Evolutionary conservation across 2,888 invertebrate species (phyloP).

Genomic region (Cetonia aurata): DNA sequence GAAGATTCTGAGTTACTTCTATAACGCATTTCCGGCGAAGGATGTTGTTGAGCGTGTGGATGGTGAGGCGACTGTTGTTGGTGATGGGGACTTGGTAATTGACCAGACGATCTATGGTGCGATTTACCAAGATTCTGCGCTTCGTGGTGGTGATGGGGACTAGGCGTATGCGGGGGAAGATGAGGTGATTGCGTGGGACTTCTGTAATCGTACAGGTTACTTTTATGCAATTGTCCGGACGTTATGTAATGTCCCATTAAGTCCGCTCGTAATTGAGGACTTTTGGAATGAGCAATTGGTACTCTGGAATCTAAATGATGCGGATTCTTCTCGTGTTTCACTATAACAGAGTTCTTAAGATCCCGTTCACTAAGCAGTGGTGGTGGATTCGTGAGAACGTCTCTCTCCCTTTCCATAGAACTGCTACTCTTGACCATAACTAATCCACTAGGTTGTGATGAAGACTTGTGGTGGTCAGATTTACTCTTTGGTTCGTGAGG

Average conservation of each 20-base stretch:
- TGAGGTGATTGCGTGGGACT: conserved; percentile 67
- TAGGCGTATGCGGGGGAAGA: conserved; percentile 62
- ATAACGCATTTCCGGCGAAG: conserved; percentile 63
- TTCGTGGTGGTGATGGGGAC: conserved; percentile 59
- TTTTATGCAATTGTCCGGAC: conserved; percentile 57
- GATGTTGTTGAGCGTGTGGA: conserved; percentile 64
- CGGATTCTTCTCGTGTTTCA: conserved; percentile 78
- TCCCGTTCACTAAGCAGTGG: conserved; percentile 76
- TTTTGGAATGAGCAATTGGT: conserved; percentile 71
- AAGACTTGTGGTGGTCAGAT: conserved; percentile 67
- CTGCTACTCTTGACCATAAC: conserved; percentile 64
- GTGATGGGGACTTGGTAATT: conserved; percentile 68
- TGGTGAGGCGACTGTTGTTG: conserved; percentile 67
- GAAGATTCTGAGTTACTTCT: conserved; percentile 54
- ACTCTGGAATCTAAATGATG: conserved; percentile 70
- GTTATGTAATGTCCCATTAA: conserved; percentile 72
- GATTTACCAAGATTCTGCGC: conserved; percentile 61
- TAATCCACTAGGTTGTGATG: conserved; percentile 57
- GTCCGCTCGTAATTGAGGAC: conserved; percentile 70
- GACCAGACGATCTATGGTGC: conserved; percentile 57
- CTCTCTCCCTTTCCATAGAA: conserved; percentile 59
- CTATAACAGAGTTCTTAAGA: conserved; percentile 82
- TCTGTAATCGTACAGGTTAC: conserved; percentile 63
- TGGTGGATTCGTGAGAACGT: conserved; percentile 74
- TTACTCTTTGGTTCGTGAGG: conserved; percentile 73